Evolutionary conservation across 1,140 invertebrate genomes (phyloP).

Genomic region (Sweltsa coloradensis): DNA sequence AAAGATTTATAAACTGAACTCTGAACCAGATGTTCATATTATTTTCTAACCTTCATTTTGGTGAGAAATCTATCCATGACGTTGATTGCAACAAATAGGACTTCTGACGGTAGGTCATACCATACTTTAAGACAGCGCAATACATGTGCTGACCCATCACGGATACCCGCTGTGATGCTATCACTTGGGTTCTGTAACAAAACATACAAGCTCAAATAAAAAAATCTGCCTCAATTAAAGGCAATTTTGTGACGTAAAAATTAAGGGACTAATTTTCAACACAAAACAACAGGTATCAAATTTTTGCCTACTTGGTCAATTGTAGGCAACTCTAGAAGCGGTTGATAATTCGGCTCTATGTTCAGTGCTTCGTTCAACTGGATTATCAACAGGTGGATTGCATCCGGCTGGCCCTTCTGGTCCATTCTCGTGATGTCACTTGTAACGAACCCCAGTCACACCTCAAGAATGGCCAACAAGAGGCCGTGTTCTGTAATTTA

Average conservation of each 20-base stretch:
- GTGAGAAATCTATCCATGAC: constrained; percentile 62
- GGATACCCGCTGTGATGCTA: constrained; percentile 52
- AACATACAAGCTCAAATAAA: neutral
- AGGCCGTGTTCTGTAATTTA: no score
- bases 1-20: no score
- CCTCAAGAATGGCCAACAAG: constrained; percentile 14
- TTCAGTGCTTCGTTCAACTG: constrained; percentile 19
- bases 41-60: constrained; percentile 57
- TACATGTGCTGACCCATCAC: constrained; percentile 65
- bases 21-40: no score
- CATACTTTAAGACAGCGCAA: constrained; percentile 68
- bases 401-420: constrained; percentile 14
- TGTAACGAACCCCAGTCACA: constrained; percentile 13
- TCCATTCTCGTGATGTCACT: constrained; percentile 13
- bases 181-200: neutral
- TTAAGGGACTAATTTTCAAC: neutral
- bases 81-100: constrained; percentile 62
- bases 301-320: constrained; percentile 16
- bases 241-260: neutral
- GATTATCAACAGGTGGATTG: constrained; percentile 15
- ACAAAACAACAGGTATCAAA: neutral
- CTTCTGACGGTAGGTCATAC: constrained; percentile 66
- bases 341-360: constrained; percentile 22
- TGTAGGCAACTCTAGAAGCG: constrained; percentile 19
- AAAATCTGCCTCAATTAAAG: neutral